phyloP scores from a whole-genome alignment of 2,113 vertebrate genomes.

The Picathartes gymnocephalus region DNA sequence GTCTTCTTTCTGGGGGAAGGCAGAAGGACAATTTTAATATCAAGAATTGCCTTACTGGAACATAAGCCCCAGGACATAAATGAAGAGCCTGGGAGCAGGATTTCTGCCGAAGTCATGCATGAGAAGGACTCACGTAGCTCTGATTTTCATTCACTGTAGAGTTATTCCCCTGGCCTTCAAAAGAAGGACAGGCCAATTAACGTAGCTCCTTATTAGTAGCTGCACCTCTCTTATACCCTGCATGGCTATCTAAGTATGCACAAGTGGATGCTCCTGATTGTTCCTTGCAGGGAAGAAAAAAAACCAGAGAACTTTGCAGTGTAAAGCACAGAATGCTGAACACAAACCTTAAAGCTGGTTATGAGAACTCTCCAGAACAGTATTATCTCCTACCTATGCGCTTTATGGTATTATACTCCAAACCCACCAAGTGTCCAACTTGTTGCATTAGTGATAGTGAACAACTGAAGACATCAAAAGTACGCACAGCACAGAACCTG shows the following conservation, averaged over 20 bases:
- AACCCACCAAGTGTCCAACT: background rate
- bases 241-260: background rate
- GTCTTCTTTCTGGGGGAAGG: background rate
- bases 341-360: background rate
- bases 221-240: background rate
- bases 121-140: background rate
- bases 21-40: background rate
- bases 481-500: background rate
- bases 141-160: background rate
- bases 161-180: background rate
- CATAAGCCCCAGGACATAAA: background rate
- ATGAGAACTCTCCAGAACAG: background rate
- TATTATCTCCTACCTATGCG: background rate
- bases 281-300: background rate
- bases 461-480: background rate
- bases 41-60: background rate
- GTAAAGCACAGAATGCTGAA: background rate
- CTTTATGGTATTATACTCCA: background rate
- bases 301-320: background rate
- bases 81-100: background rate
- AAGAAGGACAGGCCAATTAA: background rate
- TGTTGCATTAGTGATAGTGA: background rate
- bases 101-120: background rate
- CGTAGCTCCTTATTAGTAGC: background rate
- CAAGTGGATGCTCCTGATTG: background rate